Percentiles rank a stretch among this genome's conserved stretches.
phyloP scores from a whole-genome alignment of 2,888 invertebrate species.

The Notodonta dromedarius region DNA sequence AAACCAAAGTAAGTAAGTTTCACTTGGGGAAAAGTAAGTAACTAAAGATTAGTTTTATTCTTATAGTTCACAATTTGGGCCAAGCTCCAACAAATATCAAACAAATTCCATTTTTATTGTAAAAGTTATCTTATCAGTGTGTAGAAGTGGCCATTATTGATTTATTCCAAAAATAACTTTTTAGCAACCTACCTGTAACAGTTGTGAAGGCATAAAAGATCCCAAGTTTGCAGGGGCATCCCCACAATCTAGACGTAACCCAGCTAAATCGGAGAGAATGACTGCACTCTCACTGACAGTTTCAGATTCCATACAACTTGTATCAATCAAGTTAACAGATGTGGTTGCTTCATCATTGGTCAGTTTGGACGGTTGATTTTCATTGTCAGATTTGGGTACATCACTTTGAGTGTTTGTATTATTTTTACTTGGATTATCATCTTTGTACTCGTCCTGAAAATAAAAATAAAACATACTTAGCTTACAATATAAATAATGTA shows the following conservation, averaged over 20 bases:
- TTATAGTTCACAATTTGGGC: background rate
- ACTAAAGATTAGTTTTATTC: too few relatives aligned
- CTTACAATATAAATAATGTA: too few relatives aligned
- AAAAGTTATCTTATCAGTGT: background rate
- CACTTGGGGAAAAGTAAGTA: too few relatives aligned
- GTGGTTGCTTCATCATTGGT: slow-evolving; percentile 45
- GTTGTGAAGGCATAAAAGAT: slow-evolving; percentile 79
- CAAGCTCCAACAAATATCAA: background rate
- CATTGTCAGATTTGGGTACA: slow-evolving; percentile 41
- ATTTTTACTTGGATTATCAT: slow-evolving; percentile 61
- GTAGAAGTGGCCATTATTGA: background rate
- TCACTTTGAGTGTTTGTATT: slow-evolving; percentile 49
- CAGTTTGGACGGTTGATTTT: slow-evolving; percentile 40
- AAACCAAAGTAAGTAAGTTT: too few relatives aligned
- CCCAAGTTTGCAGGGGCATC: slow-evolving; percentile 65
- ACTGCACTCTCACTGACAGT: slow-evolving; percentile 36
- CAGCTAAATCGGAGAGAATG: slow-evolving; percentile 69
- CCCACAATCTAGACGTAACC: slow-evolving; percentile 64
- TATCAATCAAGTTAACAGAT: slow-evolving; percentile 64
- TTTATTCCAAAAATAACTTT: background rate
- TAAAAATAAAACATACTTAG: background rate
- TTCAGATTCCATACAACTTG: slow-evolving; percentile 49
- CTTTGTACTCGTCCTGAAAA: slow-evolving; percentile 85
- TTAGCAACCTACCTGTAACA: slow-evolving; percentile 68
- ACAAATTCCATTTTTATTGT: background rate